Base-by-base conservation (phyloP, 2,888 invertebrate species). In the Drosophila anomelani region DNA sequence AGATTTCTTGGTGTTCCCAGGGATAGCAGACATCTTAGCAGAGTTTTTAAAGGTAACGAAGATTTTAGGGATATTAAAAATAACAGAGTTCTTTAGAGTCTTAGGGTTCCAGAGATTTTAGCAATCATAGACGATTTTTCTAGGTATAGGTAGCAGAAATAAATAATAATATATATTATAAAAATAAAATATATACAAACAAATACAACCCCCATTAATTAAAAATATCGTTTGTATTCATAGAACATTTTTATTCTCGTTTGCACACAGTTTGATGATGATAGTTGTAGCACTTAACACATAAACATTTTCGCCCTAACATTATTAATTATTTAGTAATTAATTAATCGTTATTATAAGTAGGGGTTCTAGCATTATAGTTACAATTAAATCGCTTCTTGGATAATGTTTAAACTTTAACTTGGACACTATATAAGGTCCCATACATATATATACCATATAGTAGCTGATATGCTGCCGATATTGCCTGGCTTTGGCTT, bases 391-490 rank as follows among this genome's bases (percentile, higher is more conserved):
- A 39, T 56, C 71, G 71, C 39, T 20, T 43, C 56, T 44, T 34
- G 41, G 66, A 61, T 68, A 54, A 38, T 13, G 8, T 26, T 46
- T 26, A 12, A 26, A 26, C 46, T 46, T 51, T 13, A 26, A 43
- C 39, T 34, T 9, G 66, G 43, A 43, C 43, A 64, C 81, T 77
- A 70, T 66, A 67, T 38, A 62, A 51, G 75, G 44, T 61, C 32
- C 13, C 17, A 41, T 12, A 17, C 10, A 17, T 36, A 6, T 44
- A 13, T 69, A 59, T 85, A n/a, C 74, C 76, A 85, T 85, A 76
- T 78, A 85, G 86, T 74, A 72, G 66, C 75, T 79, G 90, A 88
- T 90, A 88, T 88, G 90, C 64, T 73, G 70, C 68, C 77, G 80
- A 85, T 85, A 89, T 87, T 82, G 75, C 88, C 80, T 80, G 88